Conservation (phyloP, 2,113 vertebrate species). For the Ictidomys tridecemlineatus region DNA sequence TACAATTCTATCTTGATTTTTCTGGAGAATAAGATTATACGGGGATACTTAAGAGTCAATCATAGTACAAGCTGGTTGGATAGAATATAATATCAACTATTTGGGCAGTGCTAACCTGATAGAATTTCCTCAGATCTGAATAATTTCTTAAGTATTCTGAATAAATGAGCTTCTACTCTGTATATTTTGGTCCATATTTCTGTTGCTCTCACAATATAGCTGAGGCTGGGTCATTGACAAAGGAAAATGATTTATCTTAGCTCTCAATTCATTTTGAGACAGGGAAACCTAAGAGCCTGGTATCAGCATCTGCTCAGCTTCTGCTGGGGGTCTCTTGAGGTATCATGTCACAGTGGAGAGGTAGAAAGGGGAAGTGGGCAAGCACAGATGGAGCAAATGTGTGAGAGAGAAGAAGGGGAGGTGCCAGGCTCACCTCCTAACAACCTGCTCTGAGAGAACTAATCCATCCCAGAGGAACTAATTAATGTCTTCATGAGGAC, state of each 20-base stretch:
- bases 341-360: neutral
- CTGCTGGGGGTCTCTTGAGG: neutral
- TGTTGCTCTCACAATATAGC: neutral
- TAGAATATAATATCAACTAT: neutral
- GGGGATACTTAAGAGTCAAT: neutral
- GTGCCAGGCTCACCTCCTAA: neutral
- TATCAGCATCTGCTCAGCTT: neutral
- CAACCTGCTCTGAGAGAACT: neutral
- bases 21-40: neutral
- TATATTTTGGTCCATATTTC: neutral
- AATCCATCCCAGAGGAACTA: neutral
- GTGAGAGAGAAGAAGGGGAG: neutral
- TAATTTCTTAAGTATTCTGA: slow-evolving; percentile 23
- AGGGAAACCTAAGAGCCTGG: neutral
- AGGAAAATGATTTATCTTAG: neutral
- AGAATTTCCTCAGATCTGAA: neutral
- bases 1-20: neutral
- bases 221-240: neutral
- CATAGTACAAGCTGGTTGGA: neutral
- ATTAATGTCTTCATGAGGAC: neutral
- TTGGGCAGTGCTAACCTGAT: neutral
- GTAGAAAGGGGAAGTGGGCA: neutral
- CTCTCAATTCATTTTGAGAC: neutral
- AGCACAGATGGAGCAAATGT: neutral
- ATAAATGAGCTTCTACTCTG: neutral